These are phyloP conservation scores for Parochlus steinenii DNA, from an alignment of 2,888 invertebrate species.

Conservation along the genomic window DNA sequence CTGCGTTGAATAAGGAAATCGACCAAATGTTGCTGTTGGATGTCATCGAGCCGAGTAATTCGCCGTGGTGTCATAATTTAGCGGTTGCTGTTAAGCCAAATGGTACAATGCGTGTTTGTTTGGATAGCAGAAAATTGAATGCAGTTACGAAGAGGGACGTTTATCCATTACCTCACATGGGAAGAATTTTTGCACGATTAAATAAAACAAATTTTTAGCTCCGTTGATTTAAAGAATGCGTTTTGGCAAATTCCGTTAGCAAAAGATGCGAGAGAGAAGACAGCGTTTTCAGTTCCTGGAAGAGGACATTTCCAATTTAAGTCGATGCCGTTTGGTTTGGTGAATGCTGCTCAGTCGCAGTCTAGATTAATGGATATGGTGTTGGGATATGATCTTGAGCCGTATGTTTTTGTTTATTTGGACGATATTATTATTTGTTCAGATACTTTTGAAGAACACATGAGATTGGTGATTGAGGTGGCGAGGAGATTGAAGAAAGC, in stretches of 20 bases:
- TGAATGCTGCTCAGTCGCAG: constrained; percentile 13
- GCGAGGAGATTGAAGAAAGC: constrained; percentile 12
- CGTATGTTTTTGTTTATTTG: constrained; percentile 12
- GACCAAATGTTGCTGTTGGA: constrained; percentile 2
- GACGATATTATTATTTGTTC: constrained; percentile 13
- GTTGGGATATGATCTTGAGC: constrained; percentile 14
- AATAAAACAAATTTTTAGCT: not conserved
- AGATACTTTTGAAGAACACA: constrained; percentile 11
- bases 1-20: constrained; percentile 1
- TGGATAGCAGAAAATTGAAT: constrained; percentile 5
- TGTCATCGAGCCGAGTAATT: not conserved
- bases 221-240: not conserved
- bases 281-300: not conserved
- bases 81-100: not conserved
- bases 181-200: constrained; percentile 1
- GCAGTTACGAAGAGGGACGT: constrained; percentile 1
- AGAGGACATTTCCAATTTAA: constrained; percentile 10
- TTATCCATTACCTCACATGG: constrained; percentile 5
- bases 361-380: constrained; percentile 17
- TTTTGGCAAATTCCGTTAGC: not conserved
- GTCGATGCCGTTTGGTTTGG: constrained; percentile 14
- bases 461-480: constrained; percentile 10
- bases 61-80: constrained; percentile 3
- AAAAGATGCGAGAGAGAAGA: not conserved
- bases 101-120: constrained; percentile 1